These are phyloP conservation scores for Ctenopoma multispine DNA, from an alignment of 2,797 vertebrate species.

Conservation along the genomic window DNA sequence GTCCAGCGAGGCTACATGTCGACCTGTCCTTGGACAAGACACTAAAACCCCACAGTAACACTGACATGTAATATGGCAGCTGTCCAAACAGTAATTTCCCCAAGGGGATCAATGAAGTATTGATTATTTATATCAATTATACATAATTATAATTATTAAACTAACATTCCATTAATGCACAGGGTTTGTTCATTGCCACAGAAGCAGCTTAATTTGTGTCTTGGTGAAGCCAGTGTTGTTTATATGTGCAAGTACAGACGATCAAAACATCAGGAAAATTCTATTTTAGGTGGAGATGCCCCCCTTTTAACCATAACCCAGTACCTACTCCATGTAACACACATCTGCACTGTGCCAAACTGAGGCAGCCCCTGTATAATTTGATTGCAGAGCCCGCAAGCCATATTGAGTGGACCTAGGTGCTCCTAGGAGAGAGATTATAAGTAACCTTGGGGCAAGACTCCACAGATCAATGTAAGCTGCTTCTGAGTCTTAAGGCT, in stretches of 20 bases:
- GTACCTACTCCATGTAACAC: background rate
- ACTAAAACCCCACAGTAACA: too few relatives aligned
- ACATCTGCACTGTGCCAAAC: background rate
- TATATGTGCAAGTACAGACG: slow-evolving; percentile 10
- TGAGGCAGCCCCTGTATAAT: slow-evolving; percentile 42
- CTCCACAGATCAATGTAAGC: slow-evolving; percentile 61
- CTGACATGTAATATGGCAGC: too few relatives aligned
- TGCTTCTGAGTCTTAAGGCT: slow-evolving; percentile 42
- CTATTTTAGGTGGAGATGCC: background rate
- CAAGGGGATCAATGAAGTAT: too few relatives aligned
- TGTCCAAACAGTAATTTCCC: too few relatives aligned
- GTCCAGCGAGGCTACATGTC: too few relatives aligned
- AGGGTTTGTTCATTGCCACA: slow-evolving; percentile 30
- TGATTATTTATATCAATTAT: too few relatives aligned
- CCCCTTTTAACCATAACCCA: background rate
- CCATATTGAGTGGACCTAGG: slow-evolving; percentile 45
- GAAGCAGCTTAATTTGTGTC: background rate
- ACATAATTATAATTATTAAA: background rate
- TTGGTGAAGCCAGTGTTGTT: background rate
- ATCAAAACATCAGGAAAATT: background rate
- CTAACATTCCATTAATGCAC: slow-evolving; percentile 40
- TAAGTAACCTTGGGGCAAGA: slow-evolving; percentile 40
- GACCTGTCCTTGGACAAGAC: too few relatives aligned
- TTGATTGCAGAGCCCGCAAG: slow-evolving; percentile 34
- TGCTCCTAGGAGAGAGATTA: slow-evolving; percentile 49